Base-by-base conservation (phyloP, 1,140 invertebrate genomes). In the Euura saliciscinereae region DNA sequence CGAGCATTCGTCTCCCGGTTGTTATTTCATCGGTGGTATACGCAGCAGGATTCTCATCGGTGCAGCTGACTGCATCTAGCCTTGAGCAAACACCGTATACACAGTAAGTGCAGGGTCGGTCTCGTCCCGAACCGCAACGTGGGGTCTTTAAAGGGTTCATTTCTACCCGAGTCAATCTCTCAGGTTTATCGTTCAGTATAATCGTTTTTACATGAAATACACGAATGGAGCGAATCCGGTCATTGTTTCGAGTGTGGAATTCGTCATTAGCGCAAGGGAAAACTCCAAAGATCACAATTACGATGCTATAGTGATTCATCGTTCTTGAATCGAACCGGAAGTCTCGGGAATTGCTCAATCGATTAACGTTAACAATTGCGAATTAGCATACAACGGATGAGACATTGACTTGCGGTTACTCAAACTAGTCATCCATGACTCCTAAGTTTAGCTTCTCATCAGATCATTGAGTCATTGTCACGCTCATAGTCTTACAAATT, bases 21-120 rank as follows among this genome's bases (percentile, higher is more conserved):
- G 51, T 59, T 59, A 59, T 59, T 59, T n/a, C 51, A 59, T 59
- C 51, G 13, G 51, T 59, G 8, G 51, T 28, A 28, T 59, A 11
- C 51, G 13, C 51, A 11, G 51, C 51, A 59, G 51, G 51, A 59
- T 59, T 59, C 51, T 11, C 51, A n/a, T 59, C 51, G 51, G 51
- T 59, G 10, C 51, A 59, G 51, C 51, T 59, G 51, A 59, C 51
- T 59, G 51, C 51, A 59, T 59, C 51, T n/a, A 8, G 51, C 51
- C 3, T 59, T 59, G 13, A 59, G 51, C 51, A 11, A 59, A 59
- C 51, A 59, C 28, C 28, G 28, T 28, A 28, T 28, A 28, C 28
- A 28, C 28, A 28, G 28, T 28, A 28, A 28, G 8, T 59, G 13
- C 51, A 59, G 51, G 28, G 1, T 28, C 28, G 28, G 28, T 28